These are phyloP conservation scores for Gymnosoma rotundatum DNA, from an alignment of 2,888 invertebrate species.

Conservation along the genomic window DNA sequence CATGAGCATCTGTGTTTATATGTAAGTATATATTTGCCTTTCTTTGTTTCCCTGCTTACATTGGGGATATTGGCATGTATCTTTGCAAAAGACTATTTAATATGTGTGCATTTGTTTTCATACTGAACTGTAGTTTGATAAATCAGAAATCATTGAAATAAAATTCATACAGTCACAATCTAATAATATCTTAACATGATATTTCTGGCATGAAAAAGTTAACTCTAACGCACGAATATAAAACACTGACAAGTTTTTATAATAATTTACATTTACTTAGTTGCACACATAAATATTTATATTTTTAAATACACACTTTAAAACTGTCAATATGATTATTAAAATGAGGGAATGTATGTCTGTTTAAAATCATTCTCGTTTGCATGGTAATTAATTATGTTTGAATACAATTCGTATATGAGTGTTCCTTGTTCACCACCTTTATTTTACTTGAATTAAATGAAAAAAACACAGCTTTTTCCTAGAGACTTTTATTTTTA, in stretches of 20 bases:
- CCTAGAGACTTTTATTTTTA: too few relatives aligned
- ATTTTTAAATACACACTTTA: constrained; percentile 1
- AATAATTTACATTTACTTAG: too few relatives aligned
- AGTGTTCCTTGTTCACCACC: too few relatives aligned
- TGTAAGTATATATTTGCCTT: not conserved
- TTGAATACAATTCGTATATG: not conserved
- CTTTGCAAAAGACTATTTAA: not conserved
- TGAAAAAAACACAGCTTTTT: too few relatives aligned
- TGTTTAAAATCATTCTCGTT: not conserved
- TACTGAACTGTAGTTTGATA: constrained; percentile 42
- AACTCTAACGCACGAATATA: too few relatives aligned
- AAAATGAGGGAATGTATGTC: not conserved
- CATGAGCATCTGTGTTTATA: too few relatives aligned
- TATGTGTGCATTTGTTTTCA: not conserved
- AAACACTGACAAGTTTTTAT: too few relatives aligned
- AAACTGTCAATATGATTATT: not conserved
- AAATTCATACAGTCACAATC: constrained; percentile 12
- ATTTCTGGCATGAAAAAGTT: not conserved
- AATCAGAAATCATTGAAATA: constrained; percentile 50
- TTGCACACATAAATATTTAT: not conserved
- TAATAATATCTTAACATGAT: constrained; percentile 8
- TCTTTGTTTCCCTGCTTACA: not conserved
- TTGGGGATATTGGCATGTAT: not conserved
- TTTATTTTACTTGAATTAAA: too few relatives aligned
- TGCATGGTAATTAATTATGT: constrained; percentile 16